Evolutionary conservation across 2,888 invertebrate species (phyloP), one percentile per base, ranked within the genome.

Genomic region (Axea sp.): DNA sequence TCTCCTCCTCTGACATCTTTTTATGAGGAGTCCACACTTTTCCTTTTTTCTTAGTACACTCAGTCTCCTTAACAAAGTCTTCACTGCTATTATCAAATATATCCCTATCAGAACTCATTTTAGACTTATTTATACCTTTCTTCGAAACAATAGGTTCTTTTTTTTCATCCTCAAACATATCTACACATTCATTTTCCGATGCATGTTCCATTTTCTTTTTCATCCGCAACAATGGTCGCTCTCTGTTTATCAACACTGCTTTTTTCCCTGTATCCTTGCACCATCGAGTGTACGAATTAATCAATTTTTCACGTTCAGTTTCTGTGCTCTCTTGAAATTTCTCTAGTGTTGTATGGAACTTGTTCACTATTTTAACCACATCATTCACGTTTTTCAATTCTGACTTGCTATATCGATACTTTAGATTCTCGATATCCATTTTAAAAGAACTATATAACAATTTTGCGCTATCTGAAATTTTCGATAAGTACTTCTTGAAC

Each of bases 381-480:
- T 74, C 69, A n/a, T 64, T 41, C 0, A 47, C 12, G 2, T 51
- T 59, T 17, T 65, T 74, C 14, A 74, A 28, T n/a, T 74, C 74
- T 2, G 45, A 9, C 8, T 74, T 74, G 8, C 59, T 51, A 7
- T 68, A 64, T 0, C 68, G 15, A 8, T 64, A 55, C 8, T 74
- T 74, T 0, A 74, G 8, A 33, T 74, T 68, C 11, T 74, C 69
- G 3, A 74, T 39, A 6, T 74, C 64, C 0, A 33, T 74, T 11
- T 74, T 74, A 3, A 74, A 74, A 0, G 51, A 28, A 22, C 64
- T 59, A 8, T 59, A 64, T 5, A 68, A 3, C 1, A n/a, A 1
- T 45, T 59, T 64, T 1, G 53, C 51, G 7, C 8, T 28, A 0
- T 69, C 41, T 2, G 51, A 15, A 2, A 73, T 39, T 14, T 64